Evolutionary conservation across 2,113 vertebrate species (phyloP).

Genomic region (Dipodomys ordii): DNA sequence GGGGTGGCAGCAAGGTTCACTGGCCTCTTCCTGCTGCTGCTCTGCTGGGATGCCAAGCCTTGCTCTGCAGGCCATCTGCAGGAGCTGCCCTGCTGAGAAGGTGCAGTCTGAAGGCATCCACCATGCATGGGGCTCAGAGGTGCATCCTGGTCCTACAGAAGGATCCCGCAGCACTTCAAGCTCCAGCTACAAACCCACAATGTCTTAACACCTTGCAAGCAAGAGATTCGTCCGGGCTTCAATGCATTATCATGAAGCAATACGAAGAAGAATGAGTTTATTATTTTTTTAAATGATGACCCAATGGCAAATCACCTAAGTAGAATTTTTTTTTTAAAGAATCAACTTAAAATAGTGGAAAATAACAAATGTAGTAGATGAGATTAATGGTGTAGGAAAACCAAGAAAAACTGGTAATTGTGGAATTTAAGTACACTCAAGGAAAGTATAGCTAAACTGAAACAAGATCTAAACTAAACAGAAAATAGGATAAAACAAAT

Average conservation of each 20-base stretch:
- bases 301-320: neutral
- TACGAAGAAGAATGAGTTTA: no score
- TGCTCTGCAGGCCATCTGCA: neutral
- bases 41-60: neutral
- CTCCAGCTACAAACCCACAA: no score
- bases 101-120: no score
- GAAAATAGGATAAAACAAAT: slow-evolving; percentile 3
- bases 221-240: no score
- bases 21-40: neutral
- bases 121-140: no score
- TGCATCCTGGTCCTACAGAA: no score
- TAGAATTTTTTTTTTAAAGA: neutral
- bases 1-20: no score
- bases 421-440: neutral
- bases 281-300: neutral
- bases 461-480: neutral
- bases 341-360: neutral
- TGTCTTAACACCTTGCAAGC: no score
- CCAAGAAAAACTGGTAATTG: neutral
- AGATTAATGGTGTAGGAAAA: neutral
- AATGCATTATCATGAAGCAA: no score
- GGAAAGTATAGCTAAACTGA: neutral
- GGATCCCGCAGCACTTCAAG: no score
- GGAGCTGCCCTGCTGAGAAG: neutral
- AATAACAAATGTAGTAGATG: neutral